These are phyloP conservation scores for Nematopogon swammerdamellus DNA, from an alignment of 2,888 invertebrate species.

Conservation along the genomic window DNA sequence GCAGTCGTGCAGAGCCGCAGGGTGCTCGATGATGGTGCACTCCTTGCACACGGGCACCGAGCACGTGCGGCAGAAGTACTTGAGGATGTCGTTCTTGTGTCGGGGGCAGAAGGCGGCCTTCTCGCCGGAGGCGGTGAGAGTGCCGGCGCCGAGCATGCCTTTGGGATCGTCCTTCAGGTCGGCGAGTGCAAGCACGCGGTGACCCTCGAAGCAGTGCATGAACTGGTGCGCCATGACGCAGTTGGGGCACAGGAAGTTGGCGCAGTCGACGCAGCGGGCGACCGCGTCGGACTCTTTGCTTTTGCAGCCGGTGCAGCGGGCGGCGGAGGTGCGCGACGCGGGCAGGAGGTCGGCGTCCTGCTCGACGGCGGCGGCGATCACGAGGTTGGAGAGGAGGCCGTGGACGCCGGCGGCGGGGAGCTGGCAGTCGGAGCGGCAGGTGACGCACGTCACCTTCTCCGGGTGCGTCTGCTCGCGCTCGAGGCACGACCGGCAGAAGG, in stretches of 20 bases:
- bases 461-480: constrained; percentile 68
- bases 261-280: constrained; percentile 95
- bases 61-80: constrained; percentile 94
- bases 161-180: constrained; percentile 62
- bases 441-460: constrained; percentile 74
- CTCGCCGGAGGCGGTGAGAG: constrained; percentile 57
- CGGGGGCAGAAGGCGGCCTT: constrained; percentile 74
- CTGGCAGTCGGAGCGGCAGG: constrained; percentile 55
- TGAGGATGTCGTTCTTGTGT: constrained; percentile 87
- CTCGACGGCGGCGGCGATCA: constrained; percentile 52
- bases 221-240: constrained; percentile 99
- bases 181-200: constrained; percentile 75
- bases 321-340: constrained; percentile 47
- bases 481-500: constrained; percentile 79
- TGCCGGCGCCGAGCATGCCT: constrained; percentile 44
- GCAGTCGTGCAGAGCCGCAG: constrained; percentile 76
- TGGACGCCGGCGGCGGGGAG: constrained; percentile 57
- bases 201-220: constrained; percentile 98
- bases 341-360: constrained; percentile 52
- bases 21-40: constrained; percentile 88
- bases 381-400: constrained; percentile 66
- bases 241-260: constrained; percentile 92
- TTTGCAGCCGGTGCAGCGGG: constrained; percentile 94
- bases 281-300: constrained; percentile 92
- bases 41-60: constrained; percentile 92